Evolutionary conservation across 2,113 vertebrate species (phyloP).

Genomic region (Spermophilus dauricus): DNA sequence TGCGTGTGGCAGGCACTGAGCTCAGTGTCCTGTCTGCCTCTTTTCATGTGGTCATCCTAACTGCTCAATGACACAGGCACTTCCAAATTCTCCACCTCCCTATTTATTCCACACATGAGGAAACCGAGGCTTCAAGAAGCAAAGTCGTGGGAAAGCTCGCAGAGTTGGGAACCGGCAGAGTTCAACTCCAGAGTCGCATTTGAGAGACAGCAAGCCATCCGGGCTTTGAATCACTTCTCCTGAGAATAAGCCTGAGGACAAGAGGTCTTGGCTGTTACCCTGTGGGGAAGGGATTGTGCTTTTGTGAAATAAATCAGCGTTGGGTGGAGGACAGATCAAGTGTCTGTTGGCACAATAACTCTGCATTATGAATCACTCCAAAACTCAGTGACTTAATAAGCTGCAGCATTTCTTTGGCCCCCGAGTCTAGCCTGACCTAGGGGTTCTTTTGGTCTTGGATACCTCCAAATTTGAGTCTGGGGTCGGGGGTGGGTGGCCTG

Average conservation of each 20-base stretch:
- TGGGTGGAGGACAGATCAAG: neutral
- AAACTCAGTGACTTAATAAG: rapidly evolving
- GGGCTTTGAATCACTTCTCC: neutral
- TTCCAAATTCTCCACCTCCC: neutral
- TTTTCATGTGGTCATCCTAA: neutral
- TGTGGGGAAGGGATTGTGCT: neutral
- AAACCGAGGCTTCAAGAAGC: neutral
- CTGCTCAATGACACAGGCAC: neutral
- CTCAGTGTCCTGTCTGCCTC: neutral
- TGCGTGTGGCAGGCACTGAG: neutral
- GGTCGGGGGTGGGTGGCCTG: neutral
- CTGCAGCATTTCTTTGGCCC: neutral
- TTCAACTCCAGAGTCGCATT: neutral
- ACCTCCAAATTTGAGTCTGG: neutral
- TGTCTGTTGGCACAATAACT: neutral
- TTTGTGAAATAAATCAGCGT: neutral
- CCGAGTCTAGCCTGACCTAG: neutral
- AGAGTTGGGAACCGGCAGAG: neutral
- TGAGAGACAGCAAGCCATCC: neutral
- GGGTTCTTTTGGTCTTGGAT: neutral
- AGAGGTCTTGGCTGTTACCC: neutral
- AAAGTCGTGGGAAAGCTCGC: neutral
- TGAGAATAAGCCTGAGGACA: neutral
- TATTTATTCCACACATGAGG: neutral
- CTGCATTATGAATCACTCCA: neutral